A percentile compares a stretch with the other conserved stretches of the same genome.
phyloP scores from a whole-genome alignment of 2,797 vertebrate genomes.

The Protosalanx chinensis region DNA sequence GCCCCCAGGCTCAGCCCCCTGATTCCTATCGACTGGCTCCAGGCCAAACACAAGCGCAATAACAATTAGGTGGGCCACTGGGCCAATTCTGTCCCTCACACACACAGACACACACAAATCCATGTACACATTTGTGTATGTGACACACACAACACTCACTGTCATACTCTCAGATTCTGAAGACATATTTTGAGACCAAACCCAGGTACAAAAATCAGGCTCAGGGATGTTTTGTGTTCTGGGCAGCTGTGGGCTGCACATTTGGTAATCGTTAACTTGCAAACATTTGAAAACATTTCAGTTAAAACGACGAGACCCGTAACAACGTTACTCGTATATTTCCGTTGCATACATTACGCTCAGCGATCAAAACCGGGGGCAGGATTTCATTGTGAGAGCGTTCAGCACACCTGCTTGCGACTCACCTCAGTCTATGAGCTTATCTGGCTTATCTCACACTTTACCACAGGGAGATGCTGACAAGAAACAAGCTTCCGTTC shows the following conservation, averaged over 20 bases:
- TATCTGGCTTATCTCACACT: conserved; percentile 68
- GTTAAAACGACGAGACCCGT: background rate
- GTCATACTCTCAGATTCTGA: background rate
- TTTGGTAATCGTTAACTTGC: background rate
- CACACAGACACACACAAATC: conserved; percentile 43
- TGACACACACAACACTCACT: conserved; percentile 21
- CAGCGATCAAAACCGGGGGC: conserved; percentile 40
- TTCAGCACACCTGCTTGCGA: conserved; percentile 72
- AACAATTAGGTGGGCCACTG: conserved; percentile 81
- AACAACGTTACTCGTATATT: background rate
- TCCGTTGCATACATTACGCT: conserved; percentile 58
- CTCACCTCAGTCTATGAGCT: conserved; percentile 66
- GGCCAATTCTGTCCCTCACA: conserved; percentile 66
- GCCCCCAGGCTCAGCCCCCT: conserved; percentile 66
- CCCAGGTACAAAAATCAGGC: conserved; percentile 5
- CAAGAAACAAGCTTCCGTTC: conserved; percentile 67
- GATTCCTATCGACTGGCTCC: conserved; percentile 84
- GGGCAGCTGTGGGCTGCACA: background rate
- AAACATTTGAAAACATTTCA: conserved; percentile 1
- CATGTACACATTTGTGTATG: conserved; percentile 25
- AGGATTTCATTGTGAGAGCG: conserved; percentile 69
- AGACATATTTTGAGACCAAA: conserved; percentile 1
- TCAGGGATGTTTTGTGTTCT: background rate
- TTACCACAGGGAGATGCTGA: conserved; percentile 68
- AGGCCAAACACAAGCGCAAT: conserved; percentile 77